Base-by-base conservation (phyloP, 2,113 vertebrate genomes). In the Empidonax traillii region DNA sequence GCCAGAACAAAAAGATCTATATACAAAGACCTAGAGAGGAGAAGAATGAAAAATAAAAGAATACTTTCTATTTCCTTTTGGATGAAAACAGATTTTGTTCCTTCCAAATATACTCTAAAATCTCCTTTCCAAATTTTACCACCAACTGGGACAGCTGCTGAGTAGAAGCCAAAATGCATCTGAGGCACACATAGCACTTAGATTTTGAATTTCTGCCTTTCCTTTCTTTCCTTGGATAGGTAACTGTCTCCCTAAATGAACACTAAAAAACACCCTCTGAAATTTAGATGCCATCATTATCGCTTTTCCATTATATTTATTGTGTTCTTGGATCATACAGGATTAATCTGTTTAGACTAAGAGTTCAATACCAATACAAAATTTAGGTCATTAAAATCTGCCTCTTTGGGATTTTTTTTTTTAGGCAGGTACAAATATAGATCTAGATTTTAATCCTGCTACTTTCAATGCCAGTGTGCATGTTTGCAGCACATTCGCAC, bases 21-120 rank as follows among this genome's bases (percentile, higher is more conserved):
- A 31, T 28, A 87, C 58, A 89, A 94, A 94, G 61, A 82, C 33
- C 7, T 25, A 66, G 37, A 91, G 35, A 78, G 15, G 27, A 89
- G 69, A 91, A 92, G 66, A 94, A 93, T 46, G 18, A 68, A 85
- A 87, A 89, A 61, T n/a, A 78, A 85, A 87, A 68, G 11, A 71
- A 52, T 46, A 30, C 19, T 28, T 78, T 68, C 49, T 18, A 76
- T 87, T 89, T 87, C 59, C 74, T 89, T 78, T 84, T 75, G 37
- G 56, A 96, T 53, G 20, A 41, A 84, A 92, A 75, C 8, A 75
- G 30, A 87, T 89, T 86, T 78, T 91, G 12, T 74, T 90, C 31
- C 43, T 87, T 92, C 61, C 68, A 87, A 84, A 78, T 55, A 84
- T 23, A 65, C 8, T 87, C 73, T 39, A 71, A 25, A 78, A 56